Conservation (phyloP, 2,888 invertebrate genomes). For the Pandemis heparana region DNA sequence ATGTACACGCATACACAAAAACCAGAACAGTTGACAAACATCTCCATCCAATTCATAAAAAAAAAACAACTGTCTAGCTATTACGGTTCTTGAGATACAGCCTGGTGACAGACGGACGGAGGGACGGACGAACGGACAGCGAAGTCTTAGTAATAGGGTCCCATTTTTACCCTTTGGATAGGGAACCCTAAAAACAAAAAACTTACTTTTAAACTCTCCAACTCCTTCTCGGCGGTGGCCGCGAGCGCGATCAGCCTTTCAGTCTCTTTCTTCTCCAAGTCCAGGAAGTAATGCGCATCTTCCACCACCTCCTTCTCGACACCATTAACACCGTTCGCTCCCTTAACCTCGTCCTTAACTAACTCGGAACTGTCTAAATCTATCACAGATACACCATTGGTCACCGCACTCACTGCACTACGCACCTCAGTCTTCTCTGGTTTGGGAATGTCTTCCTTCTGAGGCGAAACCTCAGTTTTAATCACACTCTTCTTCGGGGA, state of each 20-base stretch:
- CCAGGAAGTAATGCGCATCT: slow-evolving; percentile 92
- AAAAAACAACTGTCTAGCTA: no score
- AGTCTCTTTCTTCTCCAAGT: slow-evolving; percentile 90
- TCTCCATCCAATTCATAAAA: no score
- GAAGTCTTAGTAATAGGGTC: no score
- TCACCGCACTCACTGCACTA: slow-evolving; percentile 56
- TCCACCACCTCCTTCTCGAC: slow-evolving; percentile 75
- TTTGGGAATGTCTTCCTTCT: slow-evolving; percentile 72
- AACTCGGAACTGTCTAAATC: slow-evolving; percentile 61
- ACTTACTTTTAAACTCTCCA: slow-evolving; percentile 83
- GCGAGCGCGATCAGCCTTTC: slow-evolving; percentile 89
- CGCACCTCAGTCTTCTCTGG: slow-evolving; percentile 62
- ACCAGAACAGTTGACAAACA: no score
- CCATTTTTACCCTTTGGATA: no score
- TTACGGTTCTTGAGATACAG: no score
- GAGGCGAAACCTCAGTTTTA: slow-evolving; percentile 69
- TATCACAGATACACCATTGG: slow-evolving; percentile 77
- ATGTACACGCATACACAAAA: no score
- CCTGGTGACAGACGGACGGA: no score
- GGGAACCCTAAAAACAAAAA: no score
- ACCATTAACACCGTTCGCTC: slow-evolving; percentile 55
- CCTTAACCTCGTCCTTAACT: slow-evolving; percentile 52
- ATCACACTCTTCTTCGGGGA: slow-evolving; percentile 84
- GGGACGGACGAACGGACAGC: no score
- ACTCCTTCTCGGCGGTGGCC: slow-evolving; percentile 88